Evolutionary conservation across 2,888 invertebrate species (phyloP), one percentile per base, ranked within the genome.

Genomic region (Parnassius apollo): DNA sequence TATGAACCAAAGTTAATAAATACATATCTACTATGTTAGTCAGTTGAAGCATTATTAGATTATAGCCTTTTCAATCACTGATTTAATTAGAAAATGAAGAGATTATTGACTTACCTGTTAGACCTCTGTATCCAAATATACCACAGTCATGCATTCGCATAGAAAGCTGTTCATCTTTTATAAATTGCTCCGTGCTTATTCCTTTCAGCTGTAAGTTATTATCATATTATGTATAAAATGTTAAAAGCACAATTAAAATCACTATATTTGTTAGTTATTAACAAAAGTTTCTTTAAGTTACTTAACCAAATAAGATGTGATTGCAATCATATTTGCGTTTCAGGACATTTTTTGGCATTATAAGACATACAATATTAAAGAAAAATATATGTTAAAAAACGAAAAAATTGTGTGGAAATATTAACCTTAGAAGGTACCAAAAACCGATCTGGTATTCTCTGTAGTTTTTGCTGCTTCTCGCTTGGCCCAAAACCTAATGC

Each of bases 371-470:
- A 35, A 35, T 35, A 35, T 7, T 35, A 35, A 35, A 35, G 35
- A 35, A 35, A 7, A 3, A 35, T 4, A 7, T n/a, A 35, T 35
- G 35, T 35, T 35, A 35, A 35, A 25, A 35, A 35, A 7, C 35
- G 4, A 35, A 35, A 0, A 35, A 7, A 7, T 35, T 3, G 4
- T 35, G 35, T 35, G 4, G 4, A 13, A 48, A 48, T n/a, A 8
- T 9, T 76, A 74, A 95, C 94, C 85, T 95, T 93, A 2, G 97
- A 97, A 61, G 96, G 97, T 69, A 95, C 94, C 62, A 98, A 92
- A 82, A 98, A 98, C 76, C 93, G 83, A 67, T 89, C 94, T 2
- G 98, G 98, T 83, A 98, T 97, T 71, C 97, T 94, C 62, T 95
- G 94, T 18, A 95, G 81, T 71, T 94, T 93, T 75, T 94, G 94